Base-by-base conservation (phyloP, 2,113 vertebrate species). In the Coregonus clupeaformis region DNA sequence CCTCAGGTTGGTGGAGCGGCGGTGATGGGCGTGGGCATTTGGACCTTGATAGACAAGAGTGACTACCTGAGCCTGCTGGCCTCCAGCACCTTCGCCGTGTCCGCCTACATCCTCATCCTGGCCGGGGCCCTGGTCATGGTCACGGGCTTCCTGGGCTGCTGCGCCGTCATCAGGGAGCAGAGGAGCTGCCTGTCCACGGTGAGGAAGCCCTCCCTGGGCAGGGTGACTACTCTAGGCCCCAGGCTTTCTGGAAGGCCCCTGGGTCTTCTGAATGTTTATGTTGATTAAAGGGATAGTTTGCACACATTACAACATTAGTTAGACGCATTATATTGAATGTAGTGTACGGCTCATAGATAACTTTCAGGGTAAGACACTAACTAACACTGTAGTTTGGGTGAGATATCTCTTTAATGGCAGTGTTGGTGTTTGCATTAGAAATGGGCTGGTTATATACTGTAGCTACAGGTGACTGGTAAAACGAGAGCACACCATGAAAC, bases 11-110 rank as follows among this genome's bases (percentile, higher is more conserved):
- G 93, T 0, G 96, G 95, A 11, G 93, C 85, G 0, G 92, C 92
- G 0, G 94, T 95, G 64, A 81, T 94, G 86, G 94, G 92, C 0
- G 93, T 96, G 57, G 96, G 96, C 27, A 57, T 94, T 52, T 96
- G 96, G 96, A 95, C 94, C 0, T 88, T 96, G 80, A 81, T 91
- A 72, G 94, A 96, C 80, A 96, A 96, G 85, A 95, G 94, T 0
- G 89, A 94, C 85, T 95, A 95, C 87, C 89, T 96, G 72, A 89
- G 93, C 65, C 80, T 95, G 71, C 82, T 96, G 89, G 94, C 94
- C 1, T 95, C 94, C 77, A 95, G 95, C 82, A 95, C 95, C 13
- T 95, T 96, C 2, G 90, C 94, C 0, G 85, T 93, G n/a, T 95
- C 95, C 0, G 92, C 95, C 5, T 95, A 93, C 81, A 95, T 95